phyloP scores from a whole-genome alignment of 2,888 invertebrate species.

The Asteroscopus sphinx region DNA sequence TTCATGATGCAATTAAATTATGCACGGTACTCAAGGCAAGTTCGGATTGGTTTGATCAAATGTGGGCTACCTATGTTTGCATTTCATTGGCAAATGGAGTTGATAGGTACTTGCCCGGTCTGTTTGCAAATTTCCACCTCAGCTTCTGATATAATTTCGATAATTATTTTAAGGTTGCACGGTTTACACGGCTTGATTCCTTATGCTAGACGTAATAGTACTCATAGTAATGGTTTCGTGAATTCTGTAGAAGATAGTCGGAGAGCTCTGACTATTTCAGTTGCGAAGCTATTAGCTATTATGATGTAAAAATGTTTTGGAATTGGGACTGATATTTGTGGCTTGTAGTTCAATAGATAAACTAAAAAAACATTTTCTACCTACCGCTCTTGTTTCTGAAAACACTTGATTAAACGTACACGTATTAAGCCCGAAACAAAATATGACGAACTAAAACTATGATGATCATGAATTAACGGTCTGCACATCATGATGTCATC shows the following conservation, averaged over 20 bases:
- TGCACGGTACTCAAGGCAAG: conserved; percentile 59
- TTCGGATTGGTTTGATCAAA: conserved; percentile 66
- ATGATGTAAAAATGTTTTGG: too few species aligned
- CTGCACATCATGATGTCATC: too few species aligned
- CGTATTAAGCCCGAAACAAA: too few species aligned
- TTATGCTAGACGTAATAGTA: conserved; percentile 18
- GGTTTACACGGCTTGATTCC: conserved; percentile 17
- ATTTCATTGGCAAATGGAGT: conserved; percentile 77
- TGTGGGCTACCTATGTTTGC: conserved; percentile 72
- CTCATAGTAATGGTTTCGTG: conserved; percentile 10
- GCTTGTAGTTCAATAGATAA: too few species aligned
- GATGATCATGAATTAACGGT: too few species aligned
- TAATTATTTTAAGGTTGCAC: conserved; percentile 62
- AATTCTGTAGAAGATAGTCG: conserved; percentile 22
- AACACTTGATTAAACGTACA: too few species aligned
- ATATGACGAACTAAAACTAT: too few species aligned
- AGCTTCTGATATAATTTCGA: conserved; percentile 64
- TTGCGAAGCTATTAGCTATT: conserved; percentile 17
- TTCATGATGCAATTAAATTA: conserved; percentile 67
- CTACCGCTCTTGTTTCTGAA: too few species aligned
- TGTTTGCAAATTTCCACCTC: conserved; percentile 67
- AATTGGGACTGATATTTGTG: too few species aligned
- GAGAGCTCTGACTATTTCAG: conserved; percentile 6
- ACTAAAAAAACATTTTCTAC: too few species aligned
- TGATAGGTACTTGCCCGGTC: conserved; percentile 49